phyloP scores from a whole-genome alignment of 2,797 vertebrate genomes.

The Channa striata region DNA sequence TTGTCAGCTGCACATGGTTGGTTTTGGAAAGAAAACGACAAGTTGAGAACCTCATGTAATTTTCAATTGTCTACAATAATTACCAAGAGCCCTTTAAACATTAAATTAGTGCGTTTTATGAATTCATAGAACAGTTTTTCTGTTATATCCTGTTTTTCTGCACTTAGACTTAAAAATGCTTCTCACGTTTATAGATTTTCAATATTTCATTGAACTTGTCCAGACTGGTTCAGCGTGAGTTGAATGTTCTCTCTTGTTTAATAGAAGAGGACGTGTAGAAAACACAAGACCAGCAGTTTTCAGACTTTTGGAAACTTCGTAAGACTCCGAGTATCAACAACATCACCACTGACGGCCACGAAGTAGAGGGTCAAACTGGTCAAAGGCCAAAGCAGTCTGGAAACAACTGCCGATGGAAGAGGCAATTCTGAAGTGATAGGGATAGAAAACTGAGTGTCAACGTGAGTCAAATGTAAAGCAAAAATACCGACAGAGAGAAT shows the following conservation, averaged over 20 bases:
- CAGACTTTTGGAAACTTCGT: slow-evolving; percentile 9
- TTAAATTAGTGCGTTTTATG: background rate
- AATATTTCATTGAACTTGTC: background rate
- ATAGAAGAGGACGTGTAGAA: background rate
- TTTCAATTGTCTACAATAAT: too few species aligned
- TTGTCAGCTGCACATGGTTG: too few species aligned
- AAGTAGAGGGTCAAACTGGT: slow-evolving; percentile 1
- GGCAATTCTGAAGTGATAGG: slow-evolving; percentile 16
- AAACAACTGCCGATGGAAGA: slow-evolving; percentile 16
- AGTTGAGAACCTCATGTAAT: too few species aligned
- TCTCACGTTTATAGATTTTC: background rate
- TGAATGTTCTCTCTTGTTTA: background rate
- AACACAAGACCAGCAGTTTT: too few species aligned
- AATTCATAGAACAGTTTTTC: too few species aligned
- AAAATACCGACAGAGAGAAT: background rate
- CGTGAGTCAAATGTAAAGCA: slow-evolving; percentile 27
- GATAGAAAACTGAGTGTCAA: slow-evolving; percentile 12
- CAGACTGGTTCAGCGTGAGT: background rate
- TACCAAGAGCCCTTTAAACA: background rate
- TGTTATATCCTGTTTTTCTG: too few species aligned
- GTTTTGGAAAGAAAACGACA: too few species aligned
- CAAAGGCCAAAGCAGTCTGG: slow-evolving; percentile 25
- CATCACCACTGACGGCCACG: background rate
- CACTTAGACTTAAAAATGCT: background rate
- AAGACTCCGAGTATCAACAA: background rate